Evolutionary conservation across 1,140 invertebrate genomes (phyloP), one percentile per base, ranked within the genome.

Genomic region (Wiebesia pumilae): DNA sequence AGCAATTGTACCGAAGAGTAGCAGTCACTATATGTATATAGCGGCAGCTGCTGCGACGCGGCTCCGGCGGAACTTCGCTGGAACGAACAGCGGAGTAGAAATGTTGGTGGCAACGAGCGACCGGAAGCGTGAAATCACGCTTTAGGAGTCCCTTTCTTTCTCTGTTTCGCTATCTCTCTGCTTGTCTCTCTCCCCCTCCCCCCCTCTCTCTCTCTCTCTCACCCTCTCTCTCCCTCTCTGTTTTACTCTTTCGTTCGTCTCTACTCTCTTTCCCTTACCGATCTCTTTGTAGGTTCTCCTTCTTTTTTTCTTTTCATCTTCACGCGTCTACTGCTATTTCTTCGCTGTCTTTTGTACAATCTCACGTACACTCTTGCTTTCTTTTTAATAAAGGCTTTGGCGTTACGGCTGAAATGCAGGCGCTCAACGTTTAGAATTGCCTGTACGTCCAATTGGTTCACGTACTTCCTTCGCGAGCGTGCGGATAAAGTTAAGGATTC

Each of bases 121-220:
- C 78, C 84, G 84, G 84, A 85, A 85, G 79, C 79, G 84, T 85
- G 67, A 85, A 81, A 85, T 85, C 79, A 81, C 79, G 84, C 65
- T 78, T 84, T 84, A 84, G 0, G 27, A 35, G 47, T 71, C 27
- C 19, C 75, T 79, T 51, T 51, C 83, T 79, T 69, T 51, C 83
- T 79, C 21, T 47, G 0, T 65, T 10, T 40, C 10, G n/a, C 40
- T 62, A n/a, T 40, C 40, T 67, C 7, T 51, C 14, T 27, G 16
- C 21, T 65, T 65, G n/a, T 33, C 47, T 10, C 40, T 51, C 16
- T 12, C 9, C 3, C 16, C 27, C 27, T 35, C 35, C 12, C 43
- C 7, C 38, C 69, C 30, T 75, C 3, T 19, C 51, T n/a, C 21
- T 7, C n/a, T 58, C 38, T 24, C n/a, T n/a, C n/a, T n/a, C n/a